Conservation (phyloP, 2,888 invertebrate species). For the Tryphoninae sp. region DNA sequence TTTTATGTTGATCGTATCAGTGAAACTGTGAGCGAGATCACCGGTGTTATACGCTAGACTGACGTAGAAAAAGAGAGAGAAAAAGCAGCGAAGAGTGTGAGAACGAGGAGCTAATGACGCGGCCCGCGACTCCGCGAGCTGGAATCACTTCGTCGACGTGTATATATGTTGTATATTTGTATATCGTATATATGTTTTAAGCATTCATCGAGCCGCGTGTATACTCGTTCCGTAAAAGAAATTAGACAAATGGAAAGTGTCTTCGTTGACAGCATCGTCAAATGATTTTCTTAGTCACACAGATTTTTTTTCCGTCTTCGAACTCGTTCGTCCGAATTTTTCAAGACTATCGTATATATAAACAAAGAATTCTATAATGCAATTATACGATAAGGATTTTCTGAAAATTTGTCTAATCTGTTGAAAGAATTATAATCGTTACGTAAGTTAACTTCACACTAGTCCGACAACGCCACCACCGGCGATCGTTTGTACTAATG, state of each 20-base stretch:
- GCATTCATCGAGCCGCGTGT: background rate
- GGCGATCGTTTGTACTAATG: too few species aligned
- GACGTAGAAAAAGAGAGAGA: slow-evolving; percentile 18
- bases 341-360: background rate
- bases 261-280: slow-evolving; percentile 10
- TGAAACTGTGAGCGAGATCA: slow-evolving; percentile 64
- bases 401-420: too few species aligned
- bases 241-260: background rate
- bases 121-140: slow-evolving; percentile 61
- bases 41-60: slow-evolving; percentile 13
- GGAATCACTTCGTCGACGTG: slow-evolving; percentile 26
- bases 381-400: too few species aligned
- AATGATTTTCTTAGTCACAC: background rate
- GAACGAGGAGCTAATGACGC: slow-evolving; percentile 75
- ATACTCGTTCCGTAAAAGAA: background rate
- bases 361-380: background rate
- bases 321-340: background rate
- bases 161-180: slow-evolving; percentile 18
- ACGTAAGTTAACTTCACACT: too few species aligned
- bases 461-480: too few species aligned
- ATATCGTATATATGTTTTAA: background rate
- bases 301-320: background rate
- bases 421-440: too few species aligned
- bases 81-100: slow-evolving; percentile 75
- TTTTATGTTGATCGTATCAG: slow-evolving; percentile 77